phyloP scores from a whole-genome alignment of 2,888 invertebrate species.

The Catocala fraxini region DNA sequence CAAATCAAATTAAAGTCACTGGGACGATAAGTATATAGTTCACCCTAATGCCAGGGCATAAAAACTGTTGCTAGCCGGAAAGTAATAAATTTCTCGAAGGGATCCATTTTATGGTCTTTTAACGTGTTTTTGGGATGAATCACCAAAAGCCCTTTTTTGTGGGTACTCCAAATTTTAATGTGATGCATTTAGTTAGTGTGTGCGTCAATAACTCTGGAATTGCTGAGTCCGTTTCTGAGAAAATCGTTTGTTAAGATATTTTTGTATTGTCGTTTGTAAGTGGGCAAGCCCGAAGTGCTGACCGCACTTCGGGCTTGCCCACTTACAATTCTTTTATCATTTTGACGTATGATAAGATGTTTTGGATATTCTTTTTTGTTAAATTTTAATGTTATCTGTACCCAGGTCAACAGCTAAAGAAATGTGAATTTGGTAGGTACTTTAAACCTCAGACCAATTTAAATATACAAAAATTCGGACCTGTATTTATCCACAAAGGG shows the following conservation, averaged over 20 bases:
- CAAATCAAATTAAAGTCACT: slow-evolving; percentile 4
- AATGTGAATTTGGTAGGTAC: too few relatives aligned
- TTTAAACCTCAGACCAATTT: too few relatives aligned
- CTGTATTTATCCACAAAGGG: too few relatives aligned
- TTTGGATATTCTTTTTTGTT: too few relatives aligned
- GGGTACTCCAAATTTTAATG: slow-evolving; percentile 1
- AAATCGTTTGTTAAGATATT: neutral
- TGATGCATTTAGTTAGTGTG: slow-evolving; percentile 12
- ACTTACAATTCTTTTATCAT: too few relatives aligned
- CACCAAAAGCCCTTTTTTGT: slow-evolving; percentile 28
- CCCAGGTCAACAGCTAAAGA: too few relatives aligned
- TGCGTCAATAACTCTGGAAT: slow-evolving; percentile 9
- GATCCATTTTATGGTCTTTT: slow-evolving; percentile 24
- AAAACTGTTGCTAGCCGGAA: slow-evolving; percentile 42
- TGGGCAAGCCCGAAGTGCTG: neutral
- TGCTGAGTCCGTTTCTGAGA: slow-evolving; percentile 21
- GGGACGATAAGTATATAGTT: slow-evolving; percentile 2
- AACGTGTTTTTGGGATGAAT: slow-evolving; percentile 26
- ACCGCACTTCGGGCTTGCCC: neutral
- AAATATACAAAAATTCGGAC: too few relatives aligned
- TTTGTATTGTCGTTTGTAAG: neutral
- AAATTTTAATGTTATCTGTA: too few relatives aligned
- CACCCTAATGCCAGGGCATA: slow-evolving; percentile 28
- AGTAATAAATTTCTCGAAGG: slow-evolving; percentile 26
- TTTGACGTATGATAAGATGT: too few relatives aligned